Percentiles rank a stretch among this genome's conserved stretches.
Evolutionary conservation across 2,797 vertebrate species (phyloP).

Genomic region (Loris lydekkerianus): DNA sequence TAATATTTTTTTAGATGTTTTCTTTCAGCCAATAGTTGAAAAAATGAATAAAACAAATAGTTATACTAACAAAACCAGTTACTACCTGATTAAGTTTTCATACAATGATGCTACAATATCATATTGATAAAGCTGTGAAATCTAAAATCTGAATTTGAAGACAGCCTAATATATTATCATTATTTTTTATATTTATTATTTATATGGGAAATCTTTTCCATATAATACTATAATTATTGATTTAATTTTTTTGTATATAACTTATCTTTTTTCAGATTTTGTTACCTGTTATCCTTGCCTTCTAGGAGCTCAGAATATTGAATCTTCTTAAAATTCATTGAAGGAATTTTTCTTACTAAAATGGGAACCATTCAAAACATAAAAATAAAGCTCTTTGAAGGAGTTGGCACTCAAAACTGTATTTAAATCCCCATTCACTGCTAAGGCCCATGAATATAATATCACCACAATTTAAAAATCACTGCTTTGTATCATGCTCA

Average conservation of each 20-base stretch:
- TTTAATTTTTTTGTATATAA: neutral
- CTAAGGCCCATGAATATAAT: neutral
- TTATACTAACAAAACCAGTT: neutral
- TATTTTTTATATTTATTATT: neutral
- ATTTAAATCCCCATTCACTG: neutral
- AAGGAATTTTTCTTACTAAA: neutral
- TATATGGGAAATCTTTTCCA: neutral
- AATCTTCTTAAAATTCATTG: neutral
- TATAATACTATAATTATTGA: neutral
- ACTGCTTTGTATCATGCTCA: slow-evolving; percentile 10
- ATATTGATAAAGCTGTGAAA: neutral
- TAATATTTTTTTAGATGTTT: neutral
- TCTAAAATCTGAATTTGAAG: neutral
- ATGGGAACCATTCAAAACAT: slow-evolving; percentile 2
- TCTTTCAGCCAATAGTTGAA: neutral
- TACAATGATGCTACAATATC: neutral
- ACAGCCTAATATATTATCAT: neutral
- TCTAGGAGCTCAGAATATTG: slow-evolving; percentile 19
- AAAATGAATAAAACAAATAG: neutral
- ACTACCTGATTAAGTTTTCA: neutral
- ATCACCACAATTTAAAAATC: slow-evolving; percentile 38
- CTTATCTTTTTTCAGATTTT: neutral
- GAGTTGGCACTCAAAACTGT: neutral
- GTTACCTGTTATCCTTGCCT: neutral
- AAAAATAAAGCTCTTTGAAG: slow-evolving; percentile 52